These are phyloP conservation scores for Ephydatia muelleri DNA, from an alignment of 37 sponge, comb jelly and placozoan genomes.

Conservation along the genomic window DNA sequence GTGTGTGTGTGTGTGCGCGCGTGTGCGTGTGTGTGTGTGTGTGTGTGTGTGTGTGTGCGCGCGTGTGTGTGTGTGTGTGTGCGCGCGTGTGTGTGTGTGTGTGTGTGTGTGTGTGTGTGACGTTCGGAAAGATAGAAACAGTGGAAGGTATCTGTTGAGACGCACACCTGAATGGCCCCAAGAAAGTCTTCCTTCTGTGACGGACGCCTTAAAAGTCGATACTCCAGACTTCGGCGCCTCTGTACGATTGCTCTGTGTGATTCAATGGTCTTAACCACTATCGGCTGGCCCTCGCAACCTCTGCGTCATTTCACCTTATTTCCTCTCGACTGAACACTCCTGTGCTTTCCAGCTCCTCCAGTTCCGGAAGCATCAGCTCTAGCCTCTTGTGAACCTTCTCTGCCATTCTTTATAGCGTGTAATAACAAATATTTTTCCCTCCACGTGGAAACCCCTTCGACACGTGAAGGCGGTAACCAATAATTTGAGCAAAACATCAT, in stretches of 20 bases:
- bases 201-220: conserved; percentile 66
- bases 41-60: too few relatives aligned
- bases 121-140: background rate
- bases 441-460: background rate
- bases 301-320: conserved; percentile 49
- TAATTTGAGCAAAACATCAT: background rate
- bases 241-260: conserved; percentile 48
- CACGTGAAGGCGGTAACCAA: background rate
- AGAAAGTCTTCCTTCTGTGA: conserved; percentile 72
- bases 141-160: background rate
- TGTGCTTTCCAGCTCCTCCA: conserved; percentile 77
- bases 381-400: conserved; percentile 79
- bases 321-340: conserved; percentile 76
- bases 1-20: background rate
- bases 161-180: conserved; percentile 63
- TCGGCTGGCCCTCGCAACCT: background rate
- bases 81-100: too few relatives aligned
- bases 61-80: too few relatives aligned
- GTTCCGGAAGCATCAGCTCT: conserved; percentile 78
- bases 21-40: too few relatives aligned
- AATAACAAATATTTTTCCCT: background rate
- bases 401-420: conserved; percentile 59
- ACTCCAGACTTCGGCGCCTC: conserved; percentile 73
- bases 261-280: background rate
- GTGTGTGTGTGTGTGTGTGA: background rate